Evolutionary conservation across 1,140 invertebrate species (phyloP).

Genomic region (Cheumatopsyche charites): DNA sequence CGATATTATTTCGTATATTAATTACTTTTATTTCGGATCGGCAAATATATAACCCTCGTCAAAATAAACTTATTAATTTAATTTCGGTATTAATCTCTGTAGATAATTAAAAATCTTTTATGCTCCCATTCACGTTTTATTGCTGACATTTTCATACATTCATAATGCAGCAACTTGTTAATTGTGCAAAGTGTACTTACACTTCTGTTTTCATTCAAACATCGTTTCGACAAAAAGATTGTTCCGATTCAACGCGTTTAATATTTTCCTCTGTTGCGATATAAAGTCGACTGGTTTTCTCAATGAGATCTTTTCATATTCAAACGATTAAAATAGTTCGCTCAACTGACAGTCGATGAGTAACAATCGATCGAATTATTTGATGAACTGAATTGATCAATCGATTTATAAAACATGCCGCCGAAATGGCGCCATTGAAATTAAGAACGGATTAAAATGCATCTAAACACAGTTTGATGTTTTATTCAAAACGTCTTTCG

Average conservation of each 20-base stretch:
- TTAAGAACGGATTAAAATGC: no score
- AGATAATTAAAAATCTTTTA: constrained; percentile 14
- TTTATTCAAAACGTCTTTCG: no score
- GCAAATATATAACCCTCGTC: constrained; percentile 8
- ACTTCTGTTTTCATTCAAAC: no score
- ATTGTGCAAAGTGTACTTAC: background rate
- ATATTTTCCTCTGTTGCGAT: no score
- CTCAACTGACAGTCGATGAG: background rate
- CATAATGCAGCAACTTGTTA: background rate
- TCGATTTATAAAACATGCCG: background rate
- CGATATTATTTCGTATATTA: background rate
- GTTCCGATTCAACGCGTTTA: no score
- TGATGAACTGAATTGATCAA: background rate
- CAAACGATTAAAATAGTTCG: no score
- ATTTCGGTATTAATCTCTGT: constrained; percentile 13
- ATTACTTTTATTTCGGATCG: constrained; percentile 3
- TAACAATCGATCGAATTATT: constrained; percentile 8
- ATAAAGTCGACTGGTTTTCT: no score
- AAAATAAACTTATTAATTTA: constrained; percentile 20
- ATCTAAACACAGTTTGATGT: no score
- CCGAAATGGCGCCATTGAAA: background rate
- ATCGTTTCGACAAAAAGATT: no score
- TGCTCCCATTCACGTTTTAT: background rate
- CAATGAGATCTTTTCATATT: no score
- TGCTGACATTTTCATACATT: constrained; percentile 7